phyloP scores from a whole-genome alignment of 2,888 invertebrate species.

The Mamestra brassicae region DNA sequence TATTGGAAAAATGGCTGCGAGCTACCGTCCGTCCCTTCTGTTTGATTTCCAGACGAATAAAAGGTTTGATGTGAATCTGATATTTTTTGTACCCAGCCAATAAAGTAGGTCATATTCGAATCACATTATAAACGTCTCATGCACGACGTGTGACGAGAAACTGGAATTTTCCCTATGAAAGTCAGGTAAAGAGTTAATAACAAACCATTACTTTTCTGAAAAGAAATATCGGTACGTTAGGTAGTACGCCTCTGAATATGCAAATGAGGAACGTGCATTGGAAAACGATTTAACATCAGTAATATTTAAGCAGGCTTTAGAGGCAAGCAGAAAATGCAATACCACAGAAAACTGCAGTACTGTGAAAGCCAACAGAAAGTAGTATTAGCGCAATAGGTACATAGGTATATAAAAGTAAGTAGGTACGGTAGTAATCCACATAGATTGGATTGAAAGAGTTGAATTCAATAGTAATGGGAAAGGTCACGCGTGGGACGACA shows the following conservation, averaged over 20 bases:
- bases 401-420: not conserved
- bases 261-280: not conserved
- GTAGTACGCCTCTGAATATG: not conserved
- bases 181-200: not conserved
- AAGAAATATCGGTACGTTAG: not conserved
- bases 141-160: not conserved
- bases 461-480: slow-evolving; percentile 44
- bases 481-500: slow-evolving; percentile 49
- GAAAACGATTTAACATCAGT: not conserved
- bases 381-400: not conserved
- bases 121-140: not conserved
- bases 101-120: slow-evolving; percentile 12
- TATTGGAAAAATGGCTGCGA: slow-evolving; percentile 27
- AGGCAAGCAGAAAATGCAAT: not conserved
- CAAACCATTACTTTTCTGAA: not conserved
- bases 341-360: slow-evolving; percentile 17
- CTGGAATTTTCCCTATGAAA: not conserved
- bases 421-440: slow-evolving; percentile 5
- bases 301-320: not conserved
- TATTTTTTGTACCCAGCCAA: slow-evolving; percentile 8
- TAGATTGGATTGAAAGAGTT: slow-evolving; percentile 47
- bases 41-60: slow-evolving; percentile 26
- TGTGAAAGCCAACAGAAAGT: not conserved
- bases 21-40: slow-evolving; percentile 3
- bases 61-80: slow-evolving; percentile 21